Evolutionary conservation across 64 coral and sea anemone genomes (phyloP).

Genomic region (Montipora foliosa): DNA sequence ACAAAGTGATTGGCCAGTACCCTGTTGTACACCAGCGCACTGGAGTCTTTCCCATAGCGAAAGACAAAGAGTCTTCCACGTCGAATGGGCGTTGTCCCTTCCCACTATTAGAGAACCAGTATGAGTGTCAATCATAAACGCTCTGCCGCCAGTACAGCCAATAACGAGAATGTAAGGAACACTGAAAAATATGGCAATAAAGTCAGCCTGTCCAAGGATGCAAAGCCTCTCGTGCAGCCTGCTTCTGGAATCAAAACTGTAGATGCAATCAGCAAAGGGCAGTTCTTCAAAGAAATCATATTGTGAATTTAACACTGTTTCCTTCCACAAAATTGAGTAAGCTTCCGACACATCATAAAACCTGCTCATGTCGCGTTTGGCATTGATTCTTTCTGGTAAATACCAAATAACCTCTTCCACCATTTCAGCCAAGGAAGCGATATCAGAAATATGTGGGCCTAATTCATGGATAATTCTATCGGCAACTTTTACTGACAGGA

Average conservation of each 20-base stretch:
- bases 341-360: conserved; percentile 40
- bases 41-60: not conserved
- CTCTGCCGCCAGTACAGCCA: not conserved
- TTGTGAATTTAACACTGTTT: not conserved
- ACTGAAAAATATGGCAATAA: conserved; percentile 1
- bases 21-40: not conserved
- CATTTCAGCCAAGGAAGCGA: conserved; percentile 4
- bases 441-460: not conserved
- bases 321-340: conserved; percentile 7
- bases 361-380: conserved; percentile 2
- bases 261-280: not conserved
- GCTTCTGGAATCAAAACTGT: not conserved
- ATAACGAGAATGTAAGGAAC: conserved; percentile 24
- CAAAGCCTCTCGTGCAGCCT: not conserved
- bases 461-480: conserved; percentile 16
- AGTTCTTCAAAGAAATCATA: conserved; percentile 16
- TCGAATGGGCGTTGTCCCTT: not conserved
- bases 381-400: conserved; percentile 23
- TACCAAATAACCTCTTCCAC: conserved; percentile 2
- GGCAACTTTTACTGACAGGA: not conserved
- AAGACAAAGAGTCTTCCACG: conserved; percentile 2
- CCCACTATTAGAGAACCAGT: not conserved
- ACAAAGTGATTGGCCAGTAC: conserved; percentile 4
- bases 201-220: not conserved
- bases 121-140: conserved; percentile 21